These are phyloP conservation scores for Agapostemon virescens DNA, from an alignment of 2,888 invertebrate genomes.

Conservation along the genomic window DNA sequence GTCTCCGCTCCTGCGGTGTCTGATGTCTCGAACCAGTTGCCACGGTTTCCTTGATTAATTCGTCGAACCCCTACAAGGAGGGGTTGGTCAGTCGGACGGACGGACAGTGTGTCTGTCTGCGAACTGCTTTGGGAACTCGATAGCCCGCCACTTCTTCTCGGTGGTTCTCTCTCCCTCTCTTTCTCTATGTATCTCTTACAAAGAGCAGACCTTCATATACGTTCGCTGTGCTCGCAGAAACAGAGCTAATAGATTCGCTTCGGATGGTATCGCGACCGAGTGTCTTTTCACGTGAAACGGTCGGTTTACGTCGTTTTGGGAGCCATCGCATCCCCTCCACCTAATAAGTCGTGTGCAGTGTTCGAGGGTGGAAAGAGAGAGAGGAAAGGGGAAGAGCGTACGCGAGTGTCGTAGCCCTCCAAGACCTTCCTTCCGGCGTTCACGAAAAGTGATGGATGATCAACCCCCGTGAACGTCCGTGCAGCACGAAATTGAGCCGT, in stretches of 20 bases:
- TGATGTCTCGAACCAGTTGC: neutral
- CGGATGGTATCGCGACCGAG: neutral
- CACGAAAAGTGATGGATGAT: constrained; percentile 56
- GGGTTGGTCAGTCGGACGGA: neutral
- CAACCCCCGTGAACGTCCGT: constrained; percentile 30
- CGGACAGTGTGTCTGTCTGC: neutral
- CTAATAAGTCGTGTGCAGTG: neutral
- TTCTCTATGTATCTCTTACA: too few relatives aligned
- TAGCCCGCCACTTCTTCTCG: neutral
- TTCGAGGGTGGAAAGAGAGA: neutral
- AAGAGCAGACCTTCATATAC: neutral
- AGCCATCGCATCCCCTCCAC: neutral
- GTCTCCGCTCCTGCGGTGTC: constrained; percentile 10
- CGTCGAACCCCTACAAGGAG: constrained; percentile 15
- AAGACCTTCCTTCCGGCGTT: constrained; percentile 15
- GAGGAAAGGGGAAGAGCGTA: neutral
- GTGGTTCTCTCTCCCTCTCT: neutral
- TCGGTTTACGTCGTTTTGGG: neutral
- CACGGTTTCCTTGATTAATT: constrained; percentile 32
- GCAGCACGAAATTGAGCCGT: constrained; percentile 49
- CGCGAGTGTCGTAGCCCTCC: neutral
- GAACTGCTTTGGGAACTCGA: neutral
- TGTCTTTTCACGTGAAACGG: neutral
- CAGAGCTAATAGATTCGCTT: neutral
- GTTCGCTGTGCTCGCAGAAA: neutral